Base-by-base conservation (phyloP, 2,888 invertebrate species). In the Lathronympha strigana region DNA sequence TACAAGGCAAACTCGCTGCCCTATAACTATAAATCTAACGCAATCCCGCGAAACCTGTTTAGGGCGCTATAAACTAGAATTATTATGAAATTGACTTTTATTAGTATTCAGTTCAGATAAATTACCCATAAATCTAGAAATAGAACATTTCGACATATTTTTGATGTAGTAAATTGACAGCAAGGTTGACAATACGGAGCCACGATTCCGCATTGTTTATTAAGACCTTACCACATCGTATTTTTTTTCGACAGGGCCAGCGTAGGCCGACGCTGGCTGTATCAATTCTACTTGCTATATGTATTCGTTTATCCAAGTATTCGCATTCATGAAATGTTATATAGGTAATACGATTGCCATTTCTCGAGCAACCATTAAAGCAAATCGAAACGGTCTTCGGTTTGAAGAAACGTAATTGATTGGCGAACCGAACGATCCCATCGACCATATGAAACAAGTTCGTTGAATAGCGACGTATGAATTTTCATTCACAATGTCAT, bases 1-100 rank as follows among this genome's bases (percentile, higher is more conserved):
- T 75, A 74, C 80, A 82, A 83, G 84, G 83, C 71, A 75, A 83
- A 80, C 82, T 71, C 68, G 81, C 76, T 77, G 71, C 68, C 71
- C 72, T 72, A 75, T 78, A 70, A 68, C 72, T 72, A 75, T 78
- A 70, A 68, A 72, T 68, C 77, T 76, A 79, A 61, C 38, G 54
- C 54, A 66, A 47, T 63, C 43, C 57, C 33, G 61, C 61, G 13
- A 61, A 47, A 61, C 66, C 66, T 61, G 60, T 66, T 61, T 66
- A 61, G 60, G 66, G 66, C 60, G 45, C 31, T 28, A 61, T 66
- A 61, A 66, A 66, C 47, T 38, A 66, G 53, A 66, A 61, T 66
- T 47, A 60, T 66, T 66, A 66, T 54, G 66, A 66, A 60, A 61
- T 66, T 53, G 66, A 61, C 60, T 66, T 66, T 66, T 66, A 66